A percentile compares a stretch with the other conserved stretches of the same genome.
These are phyloP conservation scores for Alentia gelatinosa DNA, from an alignment of 2,888 invertebrate genomes.

Conservation along the genomic window DNA sequence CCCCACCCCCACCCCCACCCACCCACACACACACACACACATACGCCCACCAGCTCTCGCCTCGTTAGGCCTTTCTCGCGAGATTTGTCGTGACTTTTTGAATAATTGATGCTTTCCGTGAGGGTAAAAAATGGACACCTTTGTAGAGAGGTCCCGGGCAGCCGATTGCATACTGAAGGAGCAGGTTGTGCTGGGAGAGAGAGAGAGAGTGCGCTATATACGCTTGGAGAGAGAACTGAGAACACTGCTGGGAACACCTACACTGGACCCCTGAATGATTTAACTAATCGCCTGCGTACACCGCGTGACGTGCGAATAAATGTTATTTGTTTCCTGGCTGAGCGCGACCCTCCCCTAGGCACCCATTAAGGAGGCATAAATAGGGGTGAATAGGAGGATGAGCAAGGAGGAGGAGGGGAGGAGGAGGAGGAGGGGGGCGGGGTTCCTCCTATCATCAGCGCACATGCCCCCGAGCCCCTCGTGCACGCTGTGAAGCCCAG, in stretches of 20 bases:
- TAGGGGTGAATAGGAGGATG: neutral
- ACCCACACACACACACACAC: neutral
- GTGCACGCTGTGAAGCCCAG: neutral
- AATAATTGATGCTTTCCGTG: slow-evolving; percentile 20
- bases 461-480: neutral
- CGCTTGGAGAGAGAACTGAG: neutral
- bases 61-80: neutral
- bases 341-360: neutral
- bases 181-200: neutral
- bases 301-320: neutral
- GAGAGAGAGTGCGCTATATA: neutral
- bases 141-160: neutral
- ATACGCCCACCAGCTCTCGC: neutral
- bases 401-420: neutral
- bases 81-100: neutral
- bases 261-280: neutral
- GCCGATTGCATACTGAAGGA: neutral
- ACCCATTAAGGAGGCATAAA: neutral
- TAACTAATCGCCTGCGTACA: neutral
- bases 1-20: neutral
- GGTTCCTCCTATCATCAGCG: neutral
- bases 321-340: neutral
- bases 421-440: neutral
- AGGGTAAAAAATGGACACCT: slow-evolving; percentile 34
- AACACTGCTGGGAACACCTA: neutral